Base-by-base conservation (phyloP, 2,113 vertebrate genomes). In the Cyphomyrus discorhynchus region DNA sequence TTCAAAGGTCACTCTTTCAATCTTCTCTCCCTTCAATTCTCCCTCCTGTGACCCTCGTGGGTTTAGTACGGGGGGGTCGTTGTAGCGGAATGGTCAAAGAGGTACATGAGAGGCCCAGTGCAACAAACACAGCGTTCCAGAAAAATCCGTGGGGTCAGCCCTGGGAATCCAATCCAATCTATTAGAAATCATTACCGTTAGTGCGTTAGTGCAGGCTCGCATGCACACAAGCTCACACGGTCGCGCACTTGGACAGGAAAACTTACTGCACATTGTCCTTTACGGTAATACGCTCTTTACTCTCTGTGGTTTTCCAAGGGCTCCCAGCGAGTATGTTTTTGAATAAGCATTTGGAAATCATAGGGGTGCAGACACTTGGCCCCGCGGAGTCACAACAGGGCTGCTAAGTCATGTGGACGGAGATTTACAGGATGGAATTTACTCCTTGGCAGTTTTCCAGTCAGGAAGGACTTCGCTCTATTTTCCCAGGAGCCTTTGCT, bases 371-470 rank as follows among this genome's bases (percentile, higher is more conserved):
- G 82, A 35, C 21, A 15, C 47, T 82, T 9, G 6, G 74, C 49
- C 21, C n/a, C 17, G 13, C 52, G 11, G 1, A 35, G 52, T 45
- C 42, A 45, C 13, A n/a, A 46, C 31, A 39, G 80, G 52, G 50
- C 53, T 31, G 50, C 88, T 85, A 80, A 89, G 80, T 89, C 88
- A 89, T 42, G 77, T 50, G 46, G 70, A 42, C 1, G n/a, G 39
- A 27, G 70, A 52, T 27, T 27, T 74, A 77, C 46, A 53, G 47
- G 88, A 21, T 53, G 35, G 49, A 52, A 89, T 82, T 52, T 35
- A 80, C 31, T 56, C 88, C 77, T 27, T 84, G 74, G 77, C 88
- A 89, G 74, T 46, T 53, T n/a, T 82, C 88, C 74, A 84, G 77
- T 56, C 77, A 45, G 13, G 49, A 83, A 89, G 27, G 24, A 58